Conservation (phyloP, 1,140 invertebrate species). For the Zophobas atratus region DNA sequence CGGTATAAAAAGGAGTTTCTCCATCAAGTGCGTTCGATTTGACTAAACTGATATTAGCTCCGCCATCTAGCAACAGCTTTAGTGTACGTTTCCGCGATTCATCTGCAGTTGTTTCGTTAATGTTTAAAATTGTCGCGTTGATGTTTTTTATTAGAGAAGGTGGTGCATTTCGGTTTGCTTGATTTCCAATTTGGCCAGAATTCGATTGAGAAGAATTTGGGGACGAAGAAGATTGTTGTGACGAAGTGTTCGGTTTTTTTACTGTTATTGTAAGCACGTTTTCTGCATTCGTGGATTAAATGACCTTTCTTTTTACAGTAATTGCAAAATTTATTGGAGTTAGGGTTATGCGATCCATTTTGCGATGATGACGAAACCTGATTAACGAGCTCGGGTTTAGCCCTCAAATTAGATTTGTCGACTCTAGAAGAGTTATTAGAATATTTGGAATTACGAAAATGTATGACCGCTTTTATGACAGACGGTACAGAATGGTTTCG, state of each 20-base stretch:
- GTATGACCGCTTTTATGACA: background rate
- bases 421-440: background rate
- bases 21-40: background rate
- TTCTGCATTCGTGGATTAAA: background rate
- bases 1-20: background rate
- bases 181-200: slow-evolving; percentile 3
- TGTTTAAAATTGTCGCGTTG: slow-evolving; percentile 7
- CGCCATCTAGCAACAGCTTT: slow-evolving; percentile 2
- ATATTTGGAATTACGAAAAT: slow-evolving; percentile 7
- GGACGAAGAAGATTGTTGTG: no score
- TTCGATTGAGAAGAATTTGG: background rate
- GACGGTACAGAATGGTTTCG: background rate
- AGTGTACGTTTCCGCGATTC: background rate
- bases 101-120: slow-evolving; percentile 5
- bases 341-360: background rate
- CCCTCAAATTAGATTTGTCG: background rate
- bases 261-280: background rate
- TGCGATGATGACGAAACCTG: background rate
- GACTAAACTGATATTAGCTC: background rate
- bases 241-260: background rate
- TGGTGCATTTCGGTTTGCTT: background rate
- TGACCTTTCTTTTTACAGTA: slow-evolving; percentile 10
- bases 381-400: background rate
- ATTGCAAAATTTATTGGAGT: slow-evolving; percentile 12
- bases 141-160: background rate